Base-by-base conservation (phyloP, 1,140 invertebrate species). In the Akabosia matsudoensis region DNA sequence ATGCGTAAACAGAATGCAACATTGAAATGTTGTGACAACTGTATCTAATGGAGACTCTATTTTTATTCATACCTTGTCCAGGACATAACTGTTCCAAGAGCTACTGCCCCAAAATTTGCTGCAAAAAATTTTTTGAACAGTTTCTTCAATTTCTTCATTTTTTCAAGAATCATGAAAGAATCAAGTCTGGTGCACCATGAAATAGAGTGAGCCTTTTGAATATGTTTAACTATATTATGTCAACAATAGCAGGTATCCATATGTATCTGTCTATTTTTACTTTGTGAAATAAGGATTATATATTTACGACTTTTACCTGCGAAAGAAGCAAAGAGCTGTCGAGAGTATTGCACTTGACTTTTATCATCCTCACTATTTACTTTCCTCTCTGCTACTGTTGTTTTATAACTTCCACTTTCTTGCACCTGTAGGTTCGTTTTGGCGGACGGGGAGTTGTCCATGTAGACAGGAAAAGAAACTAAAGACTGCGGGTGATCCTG, bases 21-120 rank as follows among this genome's bases (percentile, higher is more conserved):
- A n/a, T n/a, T n/a, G n/a, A n/a, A n/a, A n/a, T n/a, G n/a, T n/a
- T n/a, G n/a, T n/a, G n/a, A n/a, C n/a, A n/a, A n/a, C n/a, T n/a
- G n/a, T n/a, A n/a, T n/a, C n/a, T n/a, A n/a, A n/a, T n/a, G n/a
- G 7, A 45, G 7, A 45, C 7, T 45, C 7, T 45, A 45, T 10
- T 45, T 10, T 10, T 45, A 45, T 45, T 7, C 61, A 67, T 67
- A 67, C 61, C 61, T 74, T 14, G 80, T 78, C 70, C 73, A 81
- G 28, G 45, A n/a, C 1, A 78, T 26, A 28, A 78, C 76, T 1
- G 75, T 24, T 31, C 80, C 80, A 14, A 81, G 22, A 14, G 75
- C 78, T n/a, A 77, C 18, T 24, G 78, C 56, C 30, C 80, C 76
- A 30, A 78, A 33, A 33, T 79, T 81, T 14, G 78, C 80, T 80